Evolutionary conservation across 2,797 vertebrate species (phyloP), one percentile per base, ranked within the genome.

Genomic region (Allobates femoralis): DNA sequence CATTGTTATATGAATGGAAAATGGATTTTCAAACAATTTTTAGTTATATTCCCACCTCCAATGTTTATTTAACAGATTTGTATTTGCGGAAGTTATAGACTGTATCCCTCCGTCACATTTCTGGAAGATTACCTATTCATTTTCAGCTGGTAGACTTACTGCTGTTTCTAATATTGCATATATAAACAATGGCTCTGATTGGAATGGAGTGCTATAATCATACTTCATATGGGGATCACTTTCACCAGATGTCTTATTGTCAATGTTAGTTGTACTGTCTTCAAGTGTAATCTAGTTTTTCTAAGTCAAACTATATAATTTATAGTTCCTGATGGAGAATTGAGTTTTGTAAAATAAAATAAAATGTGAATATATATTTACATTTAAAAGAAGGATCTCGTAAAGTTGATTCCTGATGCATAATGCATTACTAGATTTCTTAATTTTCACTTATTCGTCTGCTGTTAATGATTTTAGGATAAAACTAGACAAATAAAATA

Each of bases 191-290:
- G 84, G 89, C 86, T 90, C 81, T 91, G 89, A 91, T 89, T 91
- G 80, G 79, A 89, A 89, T 90, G 71, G 91, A 92, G 92, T 75
- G 67, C 76, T 90, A n/a, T 0, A 79, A 88, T 26, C 62, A 16
- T 90, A 89, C 90, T 93, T 92, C 90, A 91, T 86, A 89, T 50
- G 32, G 73, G 81, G 89, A 91, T 91, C 73, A 82, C 86, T 90
- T 89, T 91, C 85, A 85, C 89, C 85, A 90, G 89, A 86, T 91
- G 90, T 92, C 94, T 92, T 90, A 89, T 67, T 62, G 90, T 88
- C 87, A 64, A 92, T 93, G 92, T 82, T 92, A 87, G 91, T 93
- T 93, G 86, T 74, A 90, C 86, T 90, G 86, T 78, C 89, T 93
- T 93, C 86, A 90, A 78, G 91, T 89, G 88, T 87, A 94, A 92